Percentiles rank a stretch among this genome's conserved stretches.
Conservation (phyloP, 2,113 vertebrate genomes). For the Alligator sinensis region DNA sequence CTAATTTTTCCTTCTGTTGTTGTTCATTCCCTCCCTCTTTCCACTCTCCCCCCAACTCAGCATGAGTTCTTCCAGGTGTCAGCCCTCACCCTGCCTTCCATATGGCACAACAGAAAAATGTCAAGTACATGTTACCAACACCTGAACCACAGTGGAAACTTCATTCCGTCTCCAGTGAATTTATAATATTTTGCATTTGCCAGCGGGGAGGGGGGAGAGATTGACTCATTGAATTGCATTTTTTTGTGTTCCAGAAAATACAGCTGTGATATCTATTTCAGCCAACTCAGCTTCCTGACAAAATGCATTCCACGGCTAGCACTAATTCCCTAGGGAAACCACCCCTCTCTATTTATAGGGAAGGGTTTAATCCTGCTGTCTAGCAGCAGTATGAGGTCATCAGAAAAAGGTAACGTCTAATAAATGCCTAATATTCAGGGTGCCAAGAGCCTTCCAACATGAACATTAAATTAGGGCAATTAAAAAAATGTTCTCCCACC, state of each 20-base stretch:
- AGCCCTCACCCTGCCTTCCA: background rate
- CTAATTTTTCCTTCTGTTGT: background rate
- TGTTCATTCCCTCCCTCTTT: background rate
- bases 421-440: rapidly evolving
- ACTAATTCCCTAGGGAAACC: background rate
- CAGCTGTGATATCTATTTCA: slow-evolving; percentile 28
- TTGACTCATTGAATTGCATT: background rate
- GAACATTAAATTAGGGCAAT: background rate
- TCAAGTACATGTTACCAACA: background rate
- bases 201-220: background rate
- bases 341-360: background rate
- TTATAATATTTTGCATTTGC: background rate
- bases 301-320: slow-evolving; percentile 28
- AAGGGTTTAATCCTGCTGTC: background rate
- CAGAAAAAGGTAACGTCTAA: background rate
- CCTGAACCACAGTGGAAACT: background rate
- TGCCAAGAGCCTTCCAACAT: background rate
- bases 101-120: background rate
- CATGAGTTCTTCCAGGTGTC: background rate
- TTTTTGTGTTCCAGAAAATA: slow-evolving; percentile 33
- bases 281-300: slow-evolving; percentile 42
- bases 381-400: background rate
- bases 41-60: background rate
- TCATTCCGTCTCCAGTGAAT: background rate
- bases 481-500: background rate